Evolutionary conservation across 2,888 invertebrate species (phyloP), one percentile per base, ranked within the genome.

Genomic region (Coelopa pilipes): DNA sequence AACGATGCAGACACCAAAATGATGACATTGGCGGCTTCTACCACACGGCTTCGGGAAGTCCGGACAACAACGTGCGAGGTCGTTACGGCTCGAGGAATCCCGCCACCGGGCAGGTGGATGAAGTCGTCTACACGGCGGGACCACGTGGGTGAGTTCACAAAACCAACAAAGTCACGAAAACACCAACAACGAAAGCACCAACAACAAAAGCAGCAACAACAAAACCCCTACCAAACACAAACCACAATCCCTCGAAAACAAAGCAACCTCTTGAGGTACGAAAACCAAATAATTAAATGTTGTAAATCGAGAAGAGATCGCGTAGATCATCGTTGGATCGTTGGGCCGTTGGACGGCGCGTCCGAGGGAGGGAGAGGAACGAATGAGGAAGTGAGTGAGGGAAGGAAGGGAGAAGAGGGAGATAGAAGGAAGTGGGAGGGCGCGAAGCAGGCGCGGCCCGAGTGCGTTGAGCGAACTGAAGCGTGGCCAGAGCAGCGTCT

Each of bases 71-170:
- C 65, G 93, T 93, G 24, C 90, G 92, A 75, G 93, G 93, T 72
- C 89, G 92, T 84, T 93, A 93, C 84, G 93, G 93, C 63, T 91
- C 92, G 76, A 89, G 92, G 80, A 93, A 92, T 86, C 92, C 93
- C n/a, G 90, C 89, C 76, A 92, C 91, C 77, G 92, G 93, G 71
- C 90, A 89, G 67, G 89, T 92, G 69, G 92, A 93, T 81, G 91
- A 92, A 82, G 92, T 92, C 3, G 89, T 91, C 60, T 94, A 94
- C 83, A 92, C 94, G 11, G 93, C 94, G 59, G 94, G 94, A 74
- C 92, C 92, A 76, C 90, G 93, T 85, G 94, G 94, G 88, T 91
- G 82, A 89, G 89, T 82, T 79, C 74, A 65, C 68, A 69, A 62
- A 69, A 73, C 76, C 10, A 72, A 17, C 46, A 46, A 34, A 47